phyloP scores from a whole-genome alignment of 2,888 invertebrate genomes.

The Halictus quadricinctus region DNA sequence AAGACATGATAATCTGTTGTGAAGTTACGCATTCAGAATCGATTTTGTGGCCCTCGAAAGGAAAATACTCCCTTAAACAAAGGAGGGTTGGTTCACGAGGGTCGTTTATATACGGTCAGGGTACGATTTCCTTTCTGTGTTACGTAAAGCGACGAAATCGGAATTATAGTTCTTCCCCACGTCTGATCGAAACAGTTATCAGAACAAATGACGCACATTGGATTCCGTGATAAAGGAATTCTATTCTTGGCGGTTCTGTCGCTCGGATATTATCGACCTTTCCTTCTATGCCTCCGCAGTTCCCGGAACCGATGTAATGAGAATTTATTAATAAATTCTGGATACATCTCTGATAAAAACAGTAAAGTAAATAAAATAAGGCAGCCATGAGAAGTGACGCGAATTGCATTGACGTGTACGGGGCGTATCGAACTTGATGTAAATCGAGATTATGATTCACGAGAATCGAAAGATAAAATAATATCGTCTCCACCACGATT shows the following conservation, averaged over 20 bases:
- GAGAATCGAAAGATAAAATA: not conserved
- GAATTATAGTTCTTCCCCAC: not conserved
- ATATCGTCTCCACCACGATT: not conserved
- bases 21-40: not conserved
- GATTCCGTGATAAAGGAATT: slow-evolving; percentile 24
- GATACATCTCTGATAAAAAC: not conserved
- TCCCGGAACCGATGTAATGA: not conserved
- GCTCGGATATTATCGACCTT: slow-evolving; percentile 23
- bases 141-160: not conserved
- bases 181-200: slow-evolving; percentile 9
- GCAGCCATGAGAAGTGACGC: not conserved
- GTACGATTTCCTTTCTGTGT: not conserved
- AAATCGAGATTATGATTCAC: not conserved
- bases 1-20: not conserved
- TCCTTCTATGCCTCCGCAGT: not conserved
- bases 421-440: not conserved
- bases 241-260: slow-evolving; percentile 22
- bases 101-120: not conserved
- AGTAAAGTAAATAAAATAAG: not conserved
- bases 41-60: not conserved
- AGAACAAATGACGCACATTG: slow-evolving; percentile 16
- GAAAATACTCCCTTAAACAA: not conserved
- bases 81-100: not conserved
- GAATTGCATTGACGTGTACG: not conserved
- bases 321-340: slow-evolving; percentile 8